Conservation (phyloP, 2,113 vertebrate genomes). For the Callocephalon fimbriatum region DNA sequence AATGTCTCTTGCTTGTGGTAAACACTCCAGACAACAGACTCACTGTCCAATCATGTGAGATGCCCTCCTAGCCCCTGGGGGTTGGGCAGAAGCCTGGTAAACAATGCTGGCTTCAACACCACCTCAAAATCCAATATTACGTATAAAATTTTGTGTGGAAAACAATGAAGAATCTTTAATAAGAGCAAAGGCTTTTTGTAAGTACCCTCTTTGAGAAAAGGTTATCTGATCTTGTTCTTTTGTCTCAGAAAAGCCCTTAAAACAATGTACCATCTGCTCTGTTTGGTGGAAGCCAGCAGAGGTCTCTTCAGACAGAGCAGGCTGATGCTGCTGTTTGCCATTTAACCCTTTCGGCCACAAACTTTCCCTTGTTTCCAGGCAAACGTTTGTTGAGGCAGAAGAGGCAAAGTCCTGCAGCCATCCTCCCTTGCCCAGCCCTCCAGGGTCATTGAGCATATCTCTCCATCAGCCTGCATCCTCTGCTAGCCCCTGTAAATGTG, state of each 20-base stretch:
- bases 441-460: not conserved
- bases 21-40: not conserved
- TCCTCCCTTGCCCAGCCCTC: not conserved
- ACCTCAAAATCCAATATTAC: constrained; percentile 53
- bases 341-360: constrained; percentile 51
- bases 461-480: not conserved
- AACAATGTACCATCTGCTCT: constrained; percentile 72
- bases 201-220: constrained; percentile 56
- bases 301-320: not conserved
- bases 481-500: not conserved
- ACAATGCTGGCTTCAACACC: constrained; percentile 38
- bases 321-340: not conserved
- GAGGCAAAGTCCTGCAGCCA: not conserved
- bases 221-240: constrained; percentile 70
- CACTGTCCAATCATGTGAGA: not conserved
- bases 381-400: not conserved
- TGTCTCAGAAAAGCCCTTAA: constrained; percentile 58
- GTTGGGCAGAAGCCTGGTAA: not conserved
- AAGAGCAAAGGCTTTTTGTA: constrained; percentile 61
- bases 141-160: constrained; percentile 27
- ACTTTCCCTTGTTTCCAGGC: not conserved
- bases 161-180: constrained; percentile 65
- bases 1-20: not conserved
- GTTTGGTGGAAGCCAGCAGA: constrained; percentile 43
- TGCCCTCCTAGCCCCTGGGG: not conserved